Evolutionary conservation across 2,113 vertebrate species (phyloP).

Genomic region (Spizaetus ornatus): DNA sequence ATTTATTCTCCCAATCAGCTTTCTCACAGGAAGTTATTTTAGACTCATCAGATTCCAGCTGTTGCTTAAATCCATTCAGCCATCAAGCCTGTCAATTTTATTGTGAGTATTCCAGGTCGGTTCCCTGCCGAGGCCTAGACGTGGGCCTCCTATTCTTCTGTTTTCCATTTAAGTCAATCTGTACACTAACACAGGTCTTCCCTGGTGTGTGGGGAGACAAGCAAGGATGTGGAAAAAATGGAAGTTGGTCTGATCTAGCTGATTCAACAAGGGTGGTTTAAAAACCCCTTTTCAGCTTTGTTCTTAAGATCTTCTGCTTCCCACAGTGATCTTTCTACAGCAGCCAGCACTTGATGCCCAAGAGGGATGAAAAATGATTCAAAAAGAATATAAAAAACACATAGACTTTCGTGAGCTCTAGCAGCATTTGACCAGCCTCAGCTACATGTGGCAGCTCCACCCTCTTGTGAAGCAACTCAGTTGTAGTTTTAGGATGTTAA

Average conservation of each 20-base stretch:
- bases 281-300: not conserved
- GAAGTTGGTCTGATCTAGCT: not conserved
- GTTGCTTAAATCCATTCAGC: conserved; percentile 27
- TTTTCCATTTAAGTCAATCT: not conserved
- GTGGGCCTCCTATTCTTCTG: not conserved
- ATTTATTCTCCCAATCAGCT: conserved; percentile 47
- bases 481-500: not conserved
- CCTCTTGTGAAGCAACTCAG: not conserved
- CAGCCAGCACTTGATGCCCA: not conserved
- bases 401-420: not conserved
- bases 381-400: not conserved
- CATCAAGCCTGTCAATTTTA: conserved; percentile 16
- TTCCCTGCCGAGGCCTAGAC: not conserved
- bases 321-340: not conserved
- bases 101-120: not conserved
- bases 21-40: conserved; percentile 40
- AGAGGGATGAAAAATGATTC: not conserved
- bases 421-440: not conserved
- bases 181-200: not conserved
- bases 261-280: not conserved
- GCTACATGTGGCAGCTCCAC: not conserved
- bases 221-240: not conserved
- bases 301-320: conserved; percentile 6
- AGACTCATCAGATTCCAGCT: conserved; percentile 28
- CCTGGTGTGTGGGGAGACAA: not conserved